Base-by-base conservation (phyloP, 2,113 vertebrate genomes). In the Microtus oregoni region DNA sequence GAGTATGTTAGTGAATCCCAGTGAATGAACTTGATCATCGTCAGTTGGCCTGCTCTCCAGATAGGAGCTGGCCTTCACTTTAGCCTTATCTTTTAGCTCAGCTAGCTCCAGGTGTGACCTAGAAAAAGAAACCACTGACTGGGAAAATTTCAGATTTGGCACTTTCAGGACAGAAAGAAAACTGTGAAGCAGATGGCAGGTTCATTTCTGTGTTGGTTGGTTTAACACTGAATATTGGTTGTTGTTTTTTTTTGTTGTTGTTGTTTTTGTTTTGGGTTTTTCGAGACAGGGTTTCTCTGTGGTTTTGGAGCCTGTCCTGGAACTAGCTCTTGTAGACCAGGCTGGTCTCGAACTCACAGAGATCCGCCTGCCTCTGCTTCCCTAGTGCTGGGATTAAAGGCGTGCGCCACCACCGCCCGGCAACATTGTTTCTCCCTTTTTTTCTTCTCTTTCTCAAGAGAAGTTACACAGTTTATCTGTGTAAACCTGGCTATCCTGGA, bases 101-200 rank as follows among this genome's bases (percentile, higher is more conserved):
- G 15, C 89, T 94, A 89, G 67, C 73, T 35, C 28, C 55, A 55
- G 68, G 52, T 92, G 32, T 81, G 61, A 96, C 96, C 94, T 92
- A 70, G 96, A 95, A 88, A 93, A 89, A 55, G 72, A 82, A 72
- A 55, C 52, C 44, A 47, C 61, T 86, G 73, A 20, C 79, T 44
- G 75, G 94, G 70, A 89, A 41, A 94, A 90, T 72, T 68, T 92
- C 85, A 88, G 76, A 58, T 86, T 63, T 88, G 32, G 58, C 58
- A 65, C 93, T 86, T 96, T 75, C 38, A 89, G 88, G 61, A 83
- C 35, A 88, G 73, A 95, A 89, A 65, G 65, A 65, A 50, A 52
- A 50, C 44, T 2, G 3, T 44, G 61, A 87, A 89, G 11, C 11
- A 38, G 52, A 41, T 94, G 78, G 67, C 11, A 17, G 55, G 19